Evolutionary conservation across 1,140 invertebrate genomes (phyloP).

Genomic region (Matsumurasca onukii): DNA sequence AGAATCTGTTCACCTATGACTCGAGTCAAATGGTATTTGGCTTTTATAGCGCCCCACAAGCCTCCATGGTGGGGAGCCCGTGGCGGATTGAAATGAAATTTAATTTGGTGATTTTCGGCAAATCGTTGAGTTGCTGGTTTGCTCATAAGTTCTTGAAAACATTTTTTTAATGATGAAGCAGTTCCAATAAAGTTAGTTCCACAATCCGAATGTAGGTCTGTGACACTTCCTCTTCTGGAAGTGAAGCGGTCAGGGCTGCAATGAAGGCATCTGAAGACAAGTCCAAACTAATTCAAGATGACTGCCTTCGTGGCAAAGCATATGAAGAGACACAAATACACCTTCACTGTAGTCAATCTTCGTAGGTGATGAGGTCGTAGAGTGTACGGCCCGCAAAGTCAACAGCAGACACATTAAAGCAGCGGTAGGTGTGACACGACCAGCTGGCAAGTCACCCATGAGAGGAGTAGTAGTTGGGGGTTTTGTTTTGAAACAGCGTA

Average conservation of each 20-base stretch:
- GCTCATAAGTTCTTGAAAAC: background rate
- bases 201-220: constrained; percentile 19
- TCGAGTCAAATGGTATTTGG: background rate
- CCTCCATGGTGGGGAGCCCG: constrained; percentile 3
- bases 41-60: background rate
- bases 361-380: background rate
- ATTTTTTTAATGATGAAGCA: background rate
- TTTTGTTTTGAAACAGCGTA: background rate
- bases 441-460: background rate
- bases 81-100: background rate
- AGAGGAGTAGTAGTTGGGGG: background rate
- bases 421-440: background rate
- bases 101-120: background rate
- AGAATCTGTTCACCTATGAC: background rate
- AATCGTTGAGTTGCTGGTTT: background rate
- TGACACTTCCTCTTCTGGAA: constrained; percentile 41
- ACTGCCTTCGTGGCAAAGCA: constrained; percentile 48
- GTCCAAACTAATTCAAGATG: constrained; percentile 47
- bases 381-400: background rate
- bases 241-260: constrained; percentile 48
- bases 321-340: constrained; percentile 49
- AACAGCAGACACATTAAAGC: background rate
- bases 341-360: constrained; percentile 42
- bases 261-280: constrained; percentile 46
- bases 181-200: constrained; percentile 19